Conservation (phyloP, 2,113 vertebrate genomes). For the Erpornis zantholeuca region DNA sequence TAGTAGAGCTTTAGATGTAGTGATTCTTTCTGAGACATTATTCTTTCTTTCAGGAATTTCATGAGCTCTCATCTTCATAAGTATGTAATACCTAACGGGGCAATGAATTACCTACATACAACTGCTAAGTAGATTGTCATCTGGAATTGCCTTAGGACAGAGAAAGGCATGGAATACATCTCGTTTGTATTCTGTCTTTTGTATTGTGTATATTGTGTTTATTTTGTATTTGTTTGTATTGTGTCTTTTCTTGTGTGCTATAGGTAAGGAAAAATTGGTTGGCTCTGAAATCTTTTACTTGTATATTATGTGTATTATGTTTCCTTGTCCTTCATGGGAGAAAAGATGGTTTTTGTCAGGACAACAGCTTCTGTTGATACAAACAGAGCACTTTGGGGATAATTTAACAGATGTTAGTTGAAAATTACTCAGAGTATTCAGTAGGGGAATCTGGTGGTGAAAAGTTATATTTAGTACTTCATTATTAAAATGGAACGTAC, state of each 20-base stretch:
- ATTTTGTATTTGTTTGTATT: too few species aligned
- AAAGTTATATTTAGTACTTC: background rate
- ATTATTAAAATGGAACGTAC: background rate
- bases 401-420: background rate
- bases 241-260: background rate
- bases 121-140: background rate
- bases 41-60: background rate
- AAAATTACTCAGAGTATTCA: background rate
- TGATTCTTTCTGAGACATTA: background rate
- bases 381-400: background rate
- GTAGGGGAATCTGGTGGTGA: background rate
- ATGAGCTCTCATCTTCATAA: background rate
- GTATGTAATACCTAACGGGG: background rate
- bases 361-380: background rate
- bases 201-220: too few species aligned
- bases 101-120: background rate
- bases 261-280: background rate
- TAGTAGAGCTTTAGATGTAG: background rate
- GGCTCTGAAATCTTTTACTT: background rate
- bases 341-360: background rate
- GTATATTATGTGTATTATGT: background rate
- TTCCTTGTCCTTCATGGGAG: background rate
- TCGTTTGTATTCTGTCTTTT: too few species aligned
- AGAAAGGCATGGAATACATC: background rate
- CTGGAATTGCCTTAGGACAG: background rate